phyloP scores from a whole-genome alignment of 2,113 vertebrate species.

The Ornithorhynchus anatinus region DNA sequence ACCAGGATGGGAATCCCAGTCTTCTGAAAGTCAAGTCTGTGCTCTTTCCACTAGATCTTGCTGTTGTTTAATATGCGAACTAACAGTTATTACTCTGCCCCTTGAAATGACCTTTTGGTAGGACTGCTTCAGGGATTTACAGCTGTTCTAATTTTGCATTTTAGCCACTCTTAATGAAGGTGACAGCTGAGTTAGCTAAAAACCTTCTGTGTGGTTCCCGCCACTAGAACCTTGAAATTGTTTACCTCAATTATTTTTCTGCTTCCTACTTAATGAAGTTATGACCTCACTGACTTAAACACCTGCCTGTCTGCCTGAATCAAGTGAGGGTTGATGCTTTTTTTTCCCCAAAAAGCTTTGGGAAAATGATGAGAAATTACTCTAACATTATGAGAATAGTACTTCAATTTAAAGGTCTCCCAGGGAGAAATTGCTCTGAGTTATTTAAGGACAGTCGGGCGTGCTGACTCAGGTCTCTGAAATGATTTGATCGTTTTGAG shows the following conservation, averaged over 20 bases:
- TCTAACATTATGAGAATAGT: not conserved
- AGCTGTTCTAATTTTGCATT: not conserved
- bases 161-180: slow-evolving; percentile 2
- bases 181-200: slow-evolving; percentile 4
- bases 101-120: not conserved
- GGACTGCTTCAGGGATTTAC: not conserved
- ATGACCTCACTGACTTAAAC: not conserved
- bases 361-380: not conserved
- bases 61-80: no score
- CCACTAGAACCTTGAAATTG: not conserved
- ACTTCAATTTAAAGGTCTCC: not conserved
- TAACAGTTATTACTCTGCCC: not conserved
- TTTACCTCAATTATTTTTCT: no score
- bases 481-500: slow-evolving; percentile 3
- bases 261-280: not conserved
- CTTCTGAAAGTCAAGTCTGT: no score
- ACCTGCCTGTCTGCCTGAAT: not conserved
- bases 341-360: no score
- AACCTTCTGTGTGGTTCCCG: not conserved
- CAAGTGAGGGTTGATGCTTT: not conserved
- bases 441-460: not conserved
- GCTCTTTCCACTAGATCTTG: no score
- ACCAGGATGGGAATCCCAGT: no score
- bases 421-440: not conserved
- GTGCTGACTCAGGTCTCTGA: slow-evolving; percentile 10